These are phyloP conservation scores for Pluvianellus socialis DNA, from an alignment of 2,113 vertebrate genomes.

Conservation along the genomic window DNA sequence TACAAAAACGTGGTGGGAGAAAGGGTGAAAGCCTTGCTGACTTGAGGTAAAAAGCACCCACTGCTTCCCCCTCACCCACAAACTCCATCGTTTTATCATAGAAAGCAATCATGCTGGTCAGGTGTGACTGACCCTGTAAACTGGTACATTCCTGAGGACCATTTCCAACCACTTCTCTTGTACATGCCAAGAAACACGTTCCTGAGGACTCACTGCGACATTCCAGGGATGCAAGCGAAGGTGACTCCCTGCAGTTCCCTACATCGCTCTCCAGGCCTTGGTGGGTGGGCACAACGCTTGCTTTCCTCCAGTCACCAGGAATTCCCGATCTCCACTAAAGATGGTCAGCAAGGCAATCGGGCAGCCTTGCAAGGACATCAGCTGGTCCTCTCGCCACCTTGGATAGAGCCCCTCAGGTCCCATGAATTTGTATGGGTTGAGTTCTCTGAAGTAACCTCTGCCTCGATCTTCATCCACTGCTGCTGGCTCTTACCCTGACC, in stretches of 20 bases:
- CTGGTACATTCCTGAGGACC: background rate
- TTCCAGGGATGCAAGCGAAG: rapidly evolving
- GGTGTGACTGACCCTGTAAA: background rate
- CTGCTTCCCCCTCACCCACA: background rate
- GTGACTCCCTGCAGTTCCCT: background rate
- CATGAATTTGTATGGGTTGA: background rate
- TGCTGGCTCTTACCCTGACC: background rate
- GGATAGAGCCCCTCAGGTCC: background rate
- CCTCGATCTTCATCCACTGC: rapidly evolving
- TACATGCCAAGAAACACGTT: rapidly evolving
- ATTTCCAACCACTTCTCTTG: background rate
- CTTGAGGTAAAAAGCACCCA: background rate
- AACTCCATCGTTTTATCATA: background rate
- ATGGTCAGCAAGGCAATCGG: background rate
- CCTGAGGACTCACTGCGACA: background rate
- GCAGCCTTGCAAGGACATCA: background rate
- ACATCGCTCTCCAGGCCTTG: background rate
- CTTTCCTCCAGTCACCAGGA: background rate
- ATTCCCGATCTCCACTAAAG: background rate
- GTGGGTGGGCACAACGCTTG: background rate
- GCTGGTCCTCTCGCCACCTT: background rate
- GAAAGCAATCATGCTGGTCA: background rate
- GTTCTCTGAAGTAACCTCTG: background rate
- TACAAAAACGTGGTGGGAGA: background rate
- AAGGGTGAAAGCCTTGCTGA: background rate